phyloP scores from a whole-genome alignment of 1,140 invertebrate species.

The Caenorhabditis remanei region DNA sequence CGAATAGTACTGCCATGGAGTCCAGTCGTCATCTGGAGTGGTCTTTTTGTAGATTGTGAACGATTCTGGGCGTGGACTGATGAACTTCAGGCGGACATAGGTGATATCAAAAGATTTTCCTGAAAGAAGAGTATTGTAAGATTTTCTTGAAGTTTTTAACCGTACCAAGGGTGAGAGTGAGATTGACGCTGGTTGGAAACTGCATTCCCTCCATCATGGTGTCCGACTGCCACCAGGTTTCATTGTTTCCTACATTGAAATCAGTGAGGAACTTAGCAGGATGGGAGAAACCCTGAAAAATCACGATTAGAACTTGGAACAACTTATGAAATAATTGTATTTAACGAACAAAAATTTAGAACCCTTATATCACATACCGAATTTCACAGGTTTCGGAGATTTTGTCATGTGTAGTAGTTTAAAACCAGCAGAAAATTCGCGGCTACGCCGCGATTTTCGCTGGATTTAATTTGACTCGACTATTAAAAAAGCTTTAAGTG shows the following conservation, averaged over 20 bases:
- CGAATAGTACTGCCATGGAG: conserved; percentile 96
- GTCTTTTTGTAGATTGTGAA: conserved; percentile 93
- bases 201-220: conserved; percentile 94
- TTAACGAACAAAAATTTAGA: conserved; percentile 66
- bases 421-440: too few relatives aligned
- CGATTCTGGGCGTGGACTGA: conserved; percentile 93
- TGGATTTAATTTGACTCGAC: too few relatives aligned
- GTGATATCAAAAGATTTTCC: conserved; percentile 96
- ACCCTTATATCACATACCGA: too few relatives aligned
- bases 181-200: conserved; percentile 89
- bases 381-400: neutral
- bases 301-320: conserved; percentile 81
- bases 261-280: conserved; percentile 89
- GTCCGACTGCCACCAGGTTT: conserved; percentile 98
- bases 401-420: too few relatives aligned
- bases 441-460: too few relatives aligned
- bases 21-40: conserved; percentile 86
- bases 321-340: conserved; percentile 81
- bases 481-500: too few relatives aligned
- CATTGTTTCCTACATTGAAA: conserved; percentile 88
- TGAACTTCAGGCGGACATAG: conserved; percentile 91
- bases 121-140: neutral
- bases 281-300: conserved; percentile 81
- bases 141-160: neutral
- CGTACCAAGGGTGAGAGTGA: conserved; percentile 86